These are phyloP conservation scores for Halyomorpha halys DNA, from an alignment of 1,140 invertebrate species.

Conservation along the genomic window DNA sequence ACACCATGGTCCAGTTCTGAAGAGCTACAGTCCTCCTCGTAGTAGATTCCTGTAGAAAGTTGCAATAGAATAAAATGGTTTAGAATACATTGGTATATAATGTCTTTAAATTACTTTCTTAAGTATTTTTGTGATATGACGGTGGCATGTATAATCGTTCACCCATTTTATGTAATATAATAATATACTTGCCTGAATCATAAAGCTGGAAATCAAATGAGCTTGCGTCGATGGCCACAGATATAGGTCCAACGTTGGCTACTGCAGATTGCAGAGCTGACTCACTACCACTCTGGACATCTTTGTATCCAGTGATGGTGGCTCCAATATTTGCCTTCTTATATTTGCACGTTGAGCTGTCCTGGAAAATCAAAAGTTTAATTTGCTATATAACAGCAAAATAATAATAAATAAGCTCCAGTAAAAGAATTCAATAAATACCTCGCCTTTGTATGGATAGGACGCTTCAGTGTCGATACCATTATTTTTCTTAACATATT, in stretches of 20 bases:
- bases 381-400: too few species aligned
- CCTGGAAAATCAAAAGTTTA: neutral
- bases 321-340: conserved; percentile 54
- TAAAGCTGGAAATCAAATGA: conserved; percentile 66
- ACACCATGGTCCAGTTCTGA: conserved; percentile 79
- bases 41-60: conserved; percentile 50
- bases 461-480: conserved; percentile 83
- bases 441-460: conserved; percentile 61
- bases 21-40: conserved; percentile 53
- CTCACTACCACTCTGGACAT: neutral
- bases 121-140: too few species aligned
- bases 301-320: conserved; percentile 30
- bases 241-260: conserved; percentile 62
- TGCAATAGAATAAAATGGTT: neutral
- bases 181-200: conserved; percentile 42
- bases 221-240: conserved; percentile 67
- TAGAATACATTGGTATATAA: neutral
- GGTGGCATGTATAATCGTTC: neutral
- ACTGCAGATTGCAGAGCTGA: conserved; percentile 51
- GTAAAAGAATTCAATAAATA: neutral
- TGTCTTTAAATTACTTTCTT: neutral
- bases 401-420: too few species aligned
- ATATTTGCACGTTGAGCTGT: conserved; percentile 9
- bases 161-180: too few species aligned
- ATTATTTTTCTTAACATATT: conserved; percentile 82